phyloP scores from a whole-genome alignment of 64 coral and sea anemone species.

The Dendronephthya gigantea region DNA sequence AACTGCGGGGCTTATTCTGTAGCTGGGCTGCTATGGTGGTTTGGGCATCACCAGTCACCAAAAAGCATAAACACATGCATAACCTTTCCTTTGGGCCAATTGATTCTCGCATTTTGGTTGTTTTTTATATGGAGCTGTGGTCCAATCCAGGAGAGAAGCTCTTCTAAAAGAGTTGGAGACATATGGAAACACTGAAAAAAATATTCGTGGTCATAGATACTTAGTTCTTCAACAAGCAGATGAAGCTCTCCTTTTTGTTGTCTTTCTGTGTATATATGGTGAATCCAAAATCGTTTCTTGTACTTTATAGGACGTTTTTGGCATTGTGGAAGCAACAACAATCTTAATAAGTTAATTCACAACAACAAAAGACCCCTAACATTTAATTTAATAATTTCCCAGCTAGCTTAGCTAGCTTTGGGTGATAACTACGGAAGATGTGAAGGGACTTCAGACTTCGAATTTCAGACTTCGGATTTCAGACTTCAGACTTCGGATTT shows the following conservation, averaged over 20 bases:
- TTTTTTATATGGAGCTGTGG: not conserved
- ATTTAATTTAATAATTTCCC: no score
- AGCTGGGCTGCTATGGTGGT: conserved; percentile 38
- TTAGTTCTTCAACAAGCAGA: not conserved
- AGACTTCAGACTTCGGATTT: no score
- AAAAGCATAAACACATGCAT: conserved; percentile 39
- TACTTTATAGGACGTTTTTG: not conserved
- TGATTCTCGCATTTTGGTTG: conserved; percentile 29
- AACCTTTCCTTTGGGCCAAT: conserved; percentile 36
- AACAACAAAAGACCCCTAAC: no score
- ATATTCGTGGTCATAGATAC: not conserved
- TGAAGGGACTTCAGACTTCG: no score
- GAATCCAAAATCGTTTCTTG: conserved; percentile 10
- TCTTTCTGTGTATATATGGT: not conserved
- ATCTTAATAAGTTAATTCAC: no score
- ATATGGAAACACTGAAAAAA: conserved; percentile 6
- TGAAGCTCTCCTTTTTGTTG: not conserved
- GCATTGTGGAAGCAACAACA: not conserved
- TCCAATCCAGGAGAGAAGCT: conserved; percentile 3
- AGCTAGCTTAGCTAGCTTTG: no score
- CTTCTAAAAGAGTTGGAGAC: conserved; percentile 7
- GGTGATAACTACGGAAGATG: no score
- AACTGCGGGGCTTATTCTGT: no score
- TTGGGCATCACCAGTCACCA: conserved; percentile 50
- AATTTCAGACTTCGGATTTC: no score